Percentiles rank a stretch among this genome's conserved stretches.
These are phyloP conservation scores for Lasius fuliginosus DNA, from an alignment of 2,888 invertebrate species.

Conservation along the genomic window DNA sequence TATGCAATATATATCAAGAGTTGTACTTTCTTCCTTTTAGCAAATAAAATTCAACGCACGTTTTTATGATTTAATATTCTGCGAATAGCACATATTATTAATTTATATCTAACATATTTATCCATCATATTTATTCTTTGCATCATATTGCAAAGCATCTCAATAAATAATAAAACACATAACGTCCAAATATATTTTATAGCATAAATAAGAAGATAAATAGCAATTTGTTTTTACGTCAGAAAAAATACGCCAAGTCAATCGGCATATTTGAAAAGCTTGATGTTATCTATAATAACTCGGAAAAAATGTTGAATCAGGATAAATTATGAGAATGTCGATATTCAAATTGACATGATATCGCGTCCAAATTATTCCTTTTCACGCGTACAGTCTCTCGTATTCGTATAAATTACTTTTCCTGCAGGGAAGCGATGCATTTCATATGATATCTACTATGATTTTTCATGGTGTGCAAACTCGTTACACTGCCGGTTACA, in stretches of 20 bases:
- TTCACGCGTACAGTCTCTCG: background rate
- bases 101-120: background rate
- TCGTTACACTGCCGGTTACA: background rate
- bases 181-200: background rate
- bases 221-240: background rate
- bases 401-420: constrained; percentile 7
- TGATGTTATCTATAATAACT: background rate
- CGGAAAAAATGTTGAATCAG: background rate
- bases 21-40: background rate
- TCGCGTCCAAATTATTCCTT: constrained; percentile 14
- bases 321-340: background rate
- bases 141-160: background rate
- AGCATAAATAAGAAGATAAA: background rate
- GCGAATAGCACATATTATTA: background rate
- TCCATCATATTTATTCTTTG: background rate
- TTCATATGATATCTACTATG: background rate
- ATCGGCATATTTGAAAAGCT: background rate
- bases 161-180: background rate
- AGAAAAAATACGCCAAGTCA: background rate
- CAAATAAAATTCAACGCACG: background rate
- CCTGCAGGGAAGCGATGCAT: constrained; percentile 5
- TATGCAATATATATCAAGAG: background rate
- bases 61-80: constrained; percentile 11
- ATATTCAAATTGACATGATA: constrained; percentile 17
- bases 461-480: constrained; percentile 24